Base-by-base conservation (phyloP, 2,888 invertebrate species). In the Acrocyrtus sp. region DNA sequence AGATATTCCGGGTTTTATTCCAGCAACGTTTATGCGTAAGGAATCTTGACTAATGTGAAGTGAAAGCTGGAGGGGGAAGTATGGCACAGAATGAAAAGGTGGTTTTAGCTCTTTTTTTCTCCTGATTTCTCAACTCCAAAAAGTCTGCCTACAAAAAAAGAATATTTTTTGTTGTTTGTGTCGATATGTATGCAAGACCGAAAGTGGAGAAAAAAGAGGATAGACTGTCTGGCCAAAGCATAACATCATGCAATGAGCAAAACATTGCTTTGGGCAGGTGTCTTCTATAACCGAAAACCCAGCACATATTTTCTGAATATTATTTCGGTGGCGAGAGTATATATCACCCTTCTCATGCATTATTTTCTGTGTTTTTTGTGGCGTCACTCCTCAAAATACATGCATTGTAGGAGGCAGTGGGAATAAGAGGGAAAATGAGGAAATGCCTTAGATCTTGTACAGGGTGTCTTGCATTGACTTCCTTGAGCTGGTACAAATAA, bases 31-130 rank as follows among this genome's bases (percentile, higher is more conserved):
- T 69, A 69, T 69, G 69, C 69, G 69, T 69, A 69, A 69, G 56
- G 69, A 69, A 69, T 69, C 69, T 69, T 69, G 69, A 63, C 63
- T 70, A 70, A 70, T 70, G 62, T 63, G 70, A 70, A 70, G 70
- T 56, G 70, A 70, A 70, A 70, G 70, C 70, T 70, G 51, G 63
- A 62, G 69, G 74, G 65, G 68, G 69, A 69, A 69, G 68, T 65
- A 69, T 74, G 65, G 74, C 63, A 62, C 27, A 54, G 70, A 65
- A 75, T 75, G 67, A 75, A 70, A 70, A 70, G 74, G 65, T 75
- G 74, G 67, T 75, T 74, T 69, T 67, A 67, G 57, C 60, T 58
- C 58, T 56, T 61, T n/a, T n/a, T n/a, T 63, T 58, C 58, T 58
- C 26, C 19, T 56, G 34, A 58, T 53, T 61, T 48, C 39, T 24